Evolutionary conservation across 92 coral and sea anemone genomes (phyloP).

Genomic region (Nematostella vectensis): DNA sequence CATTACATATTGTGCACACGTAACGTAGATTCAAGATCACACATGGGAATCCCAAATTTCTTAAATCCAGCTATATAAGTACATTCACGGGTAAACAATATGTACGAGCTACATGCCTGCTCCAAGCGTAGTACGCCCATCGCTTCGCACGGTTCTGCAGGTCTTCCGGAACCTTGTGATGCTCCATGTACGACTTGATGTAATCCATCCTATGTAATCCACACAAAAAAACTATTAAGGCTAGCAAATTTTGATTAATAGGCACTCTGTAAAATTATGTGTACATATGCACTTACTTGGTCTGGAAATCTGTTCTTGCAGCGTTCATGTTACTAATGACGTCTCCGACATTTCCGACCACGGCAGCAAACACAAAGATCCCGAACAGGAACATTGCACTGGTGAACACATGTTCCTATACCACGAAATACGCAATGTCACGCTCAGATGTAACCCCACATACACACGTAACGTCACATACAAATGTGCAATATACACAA

Average conservation of each 20-base stretch:
- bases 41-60: too few relatives aligned
- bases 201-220: conserved; percentile 75
- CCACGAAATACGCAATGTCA: conserved; percentile 1
- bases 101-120: too few relatives aligned
- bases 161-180: conserved; percentile 69
- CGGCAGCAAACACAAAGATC: conserved; percentile 90
- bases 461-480: too few relatives aligned
- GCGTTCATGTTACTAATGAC: conserved; percentile 99
- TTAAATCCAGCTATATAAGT: too few relatives aligned
- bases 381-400: conserved; percentile 91
- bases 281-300: conserved; percentile 49
- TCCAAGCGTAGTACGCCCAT: conserved; percentile 97
- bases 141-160: conserved; percentile 82
- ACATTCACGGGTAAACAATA: too few relatives aligned
- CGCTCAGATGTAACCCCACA: too few relatives aligned
- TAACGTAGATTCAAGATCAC: too few relatives aligned
- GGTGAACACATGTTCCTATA: conserved; percentile 83
- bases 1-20: too few relatives aligned
- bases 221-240: not conserved
- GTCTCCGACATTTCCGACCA: conserved; percentile 96
- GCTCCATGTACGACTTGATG: conserved; percentile 90
- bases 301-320: conserved; percentile 84
- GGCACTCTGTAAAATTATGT: too few relatives aligned
- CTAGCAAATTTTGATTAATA: not conserved
- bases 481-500: too few relatives aligned